These are phyloP conservation scores for Alviniconcha marisindica DNA, from an alignment of 1,140 invertebrate genomes.

Conservation along the genomic window DNA sequence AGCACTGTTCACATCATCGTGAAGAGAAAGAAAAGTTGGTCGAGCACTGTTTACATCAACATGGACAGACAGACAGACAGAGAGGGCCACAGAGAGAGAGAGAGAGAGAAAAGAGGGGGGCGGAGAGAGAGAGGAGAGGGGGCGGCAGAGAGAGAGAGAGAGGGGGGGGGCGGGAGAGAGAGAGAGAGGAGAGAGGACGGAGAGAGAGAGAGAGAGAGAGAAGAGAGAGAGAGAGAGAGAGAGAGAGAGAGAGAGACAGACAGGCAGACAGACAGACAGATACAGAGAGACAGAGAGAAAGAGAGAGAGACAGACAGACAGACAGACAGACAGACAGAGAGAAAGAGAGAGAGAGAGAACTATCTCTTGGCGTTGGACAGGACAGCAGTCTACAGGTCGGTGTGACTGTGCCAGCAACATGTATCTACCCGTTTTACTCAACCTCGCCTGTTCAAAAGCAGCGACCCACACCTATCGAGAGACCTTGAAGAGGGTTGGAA, in stretches of 20 bases:
- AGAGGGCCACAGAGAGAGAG: slow-evolving; percentile 13
- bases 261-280: slow-evolving; percentile 7
- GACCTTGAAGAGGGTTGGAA: too few relatives aligned
- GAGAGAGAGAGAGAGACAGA: slow-evolving; percentile 11
- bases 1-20: too few relatives aligned
- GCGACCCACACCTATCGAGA: too few relatives aligned
- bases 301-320: slow-evolving; percentile 8
- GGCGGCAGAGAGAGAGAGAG: slow-evolving; percentile 23
- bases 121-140: not conserved
- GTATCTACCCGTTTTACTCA: too few relatives aligned
- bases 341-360: not conserved
- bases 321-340: not conserved
- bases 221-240: slow-evolving; percentile 28
- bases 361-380: too few relatives aligned
- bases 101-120: not conserved
- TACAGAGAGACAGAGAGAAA: slow-evolving; percentile 11
- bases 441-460: too few relatives aligned
- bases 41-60: too few relatives aligned
- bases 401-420: too few relatives aligned
- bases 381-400: too few relatives aligned
- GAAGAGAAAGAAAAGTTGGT: too few relatives aligned
- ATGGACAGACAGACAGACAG: slow-evolving; percentile 11
- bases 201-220: slow-evolving; percentile 16
- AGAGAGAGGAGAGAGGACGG: not conserved
- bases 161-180: slow-evolving; percentile 2